phyloP scores from a whole-genome alignment of 2,113 vertebrate genomes.

The Tetraodon nigroviridis region DNA sequence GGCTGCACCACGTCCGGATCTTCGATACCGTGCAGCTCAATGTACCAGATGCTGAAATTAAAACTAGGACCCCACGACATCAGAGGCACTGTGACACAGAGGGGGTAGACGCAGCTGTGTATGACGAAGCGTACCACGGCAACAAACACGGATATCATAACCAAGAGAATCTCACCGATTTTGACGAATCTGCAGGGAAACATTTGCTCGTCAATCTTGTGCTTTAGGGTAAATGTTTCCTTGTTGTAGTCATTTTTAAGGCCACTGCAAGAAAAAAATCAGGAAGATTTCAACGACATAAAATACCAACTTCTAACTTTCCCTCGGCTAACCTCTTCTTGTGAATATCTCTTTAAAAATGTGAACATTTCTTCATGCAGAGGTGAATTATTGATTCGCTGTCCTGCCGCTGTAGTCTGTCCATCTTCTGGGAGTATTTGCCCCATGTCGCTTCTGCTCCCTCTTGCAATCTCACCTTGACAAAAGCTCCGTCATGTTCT shows the following conservation, averaged over 20 bases:
- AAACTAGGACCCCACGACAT: constrained; percentile 99
- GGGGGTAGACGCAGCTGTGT: neutral
- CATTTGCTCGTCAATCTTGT: constrained; percentile 99
- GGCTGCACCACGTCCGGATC: constrained; percentile 97
- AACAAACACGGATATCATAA: neutral
- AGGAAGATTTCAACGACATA: neutral
- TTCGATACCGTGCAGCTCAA: constrained; percentile 97
- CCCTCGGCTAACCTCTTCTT: too few relatives aligned
- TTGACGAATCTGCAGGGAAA: constrained; percentile 99
- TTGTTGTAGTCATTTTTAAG: constrained; percentile 99
- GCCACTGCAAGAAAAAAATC: constrained; percentile 79
- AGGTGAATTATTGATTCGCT: too few relatives aligned
- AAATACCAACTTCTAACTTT: neutral
- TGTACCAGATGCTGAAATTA: constrained; percentile 99
- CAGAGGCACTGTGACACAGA: constrained; percentile 90
- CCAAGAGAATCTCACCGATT: constrained; percentile 84
- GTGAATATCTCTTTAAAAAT: too few relatives aligned
- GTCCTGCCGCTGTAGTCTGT: neutral
- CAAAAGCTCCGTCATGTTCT: constrained; percentile 98
- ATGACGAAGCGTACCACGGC: neutral
- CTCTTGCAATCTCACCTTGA: constrained; percentile 80
- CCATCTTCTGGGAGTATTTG: too few relatives aligned
- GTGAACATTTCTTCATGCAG: too few relatives aligned
- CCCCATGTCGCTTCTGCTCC: neutral
- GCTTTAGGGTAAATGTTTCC: constrained; percentile 99